Evolutionary conservation across 2,888 invertebrate species (phyloP).

Genomic region (Drosophila paucipuncta): DNA sequence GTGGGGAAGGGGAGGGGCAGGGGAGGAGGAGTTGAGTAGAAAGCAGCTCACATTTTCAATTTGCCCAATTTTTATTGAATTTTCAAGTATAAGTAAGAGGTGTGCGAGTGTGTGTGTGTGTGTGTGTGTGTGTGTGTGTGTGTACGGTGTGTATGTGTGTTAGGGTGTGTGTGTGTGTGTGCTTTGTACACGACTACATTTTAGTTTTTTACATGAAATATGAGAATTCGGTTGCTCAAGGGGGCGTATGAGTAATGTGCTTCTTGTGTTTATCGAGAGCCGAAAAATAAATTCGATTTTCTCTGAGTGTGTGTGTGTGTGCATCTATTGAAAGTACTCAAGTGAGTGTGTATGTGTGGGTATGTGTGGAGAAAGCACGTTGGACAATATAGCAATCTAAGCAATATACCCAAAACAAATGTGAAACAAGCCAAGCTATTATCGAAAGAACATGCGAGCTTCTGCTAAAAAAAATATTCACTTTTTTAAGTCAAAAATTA

Average conservation of each 20-base stretch:
- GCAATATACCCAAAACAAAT: neutral
- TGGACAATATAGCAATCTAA: neutral
- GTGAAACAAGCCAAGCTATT: neutral
- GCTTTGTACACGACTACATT: constrained; percentile 31
- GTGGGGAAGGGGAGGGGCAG: neutral
- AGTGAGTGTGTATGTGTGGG: neutral
- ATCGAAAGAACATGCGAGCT: neutral
- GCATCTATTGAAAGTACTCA: neutral
- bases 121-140: constrained; percentile 4
- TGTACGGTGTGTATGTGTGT: neutral
- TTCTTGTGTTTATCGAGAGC: constrained; percentile 46
- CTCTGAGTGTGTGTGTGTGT: neutral
- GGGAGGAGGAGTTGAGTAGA: neutral
- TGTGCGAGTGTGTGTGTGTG: constrained; percentile 4
- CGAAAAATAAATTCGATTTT: constrained; percentile 32
- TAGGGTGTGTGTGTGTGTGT: constrained; percentile 13
- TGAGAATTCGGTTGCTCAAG: constrained; percentile 49
- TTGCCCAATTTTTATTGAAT: constrained; percentile 77
- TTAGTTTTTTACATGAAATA: constrained; percentile 64
- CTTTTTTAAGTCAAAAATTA: neutral
- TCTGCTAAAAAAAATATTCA: neutral
- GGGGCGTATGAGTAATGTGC: constrained; percentile 75
- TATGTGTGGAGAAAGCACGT: neutral
- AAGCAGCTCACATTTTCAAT: constrained; percentile 68
- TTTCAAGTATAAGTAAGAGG: constrained; percentile 50